phyloP scores from a whole-genome alignment of 1,140 invertebrate genomes.

The Zaprionus gabonicus region DNA sequence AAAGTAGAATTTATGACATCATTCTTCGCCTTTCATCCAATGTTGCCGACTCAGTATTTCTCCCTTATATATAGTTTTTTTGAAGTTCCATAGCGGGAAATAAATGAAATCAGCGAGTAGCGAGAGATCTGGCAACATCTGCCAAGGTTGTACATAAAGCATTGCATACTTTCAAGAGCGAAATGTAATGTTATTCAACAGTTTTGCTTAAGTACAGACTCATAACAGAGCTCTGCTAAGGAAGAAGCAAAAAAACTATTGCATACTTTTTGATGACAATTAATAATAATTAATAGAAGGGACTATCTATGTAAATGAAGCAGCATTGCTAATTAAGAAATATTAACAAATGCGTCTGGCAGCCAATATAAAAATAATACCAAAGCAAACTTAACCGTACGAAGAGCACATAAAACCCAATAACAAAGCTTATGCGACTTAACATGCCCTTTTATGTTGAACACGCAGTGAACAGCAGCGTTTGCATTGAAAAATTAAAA shows the following conservation, averaged over 20 bases:
- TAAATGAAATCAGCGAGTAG: too few relatives aligned
- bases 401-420: too few relatives aligned
- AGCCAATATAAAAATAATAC: too few relatives aligned
- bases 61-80: too few relatives aligned
- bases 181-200: background rate
- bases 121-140: too few relatives aligned
- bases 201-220: background rate
- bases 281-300: background rate
- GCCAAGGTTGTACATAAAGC: background rate
- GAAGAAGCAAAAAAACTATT: slow-evolving; percentile 5
- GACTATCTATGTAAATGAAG: background rate
- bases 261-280: slow-evolving; percentile 32
- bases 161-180: slow-evolving; percentile 1
- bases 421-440: background rate
- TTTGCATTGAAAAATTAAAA: background rate
- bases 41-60: background rate
- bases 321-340: too few relatives aligned
- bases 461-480: background rate
- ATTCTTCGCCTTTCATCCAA: background rate
- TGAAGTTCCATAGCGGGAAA: too few relatives aligned
- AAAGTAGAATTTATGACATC: background rate
- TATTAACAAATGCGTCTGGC: too few relatives aligned
- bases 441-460: background rate
- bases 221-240: background rate
- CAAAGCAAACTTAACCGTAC: too few relatives aligned